A percentile compares a stretch with the other conserved stretches of the same genome.
Evolutionary conservation across 2,888 invertebrate species (phyloP).

Genomic region (Drosophila birchii): DNA sequence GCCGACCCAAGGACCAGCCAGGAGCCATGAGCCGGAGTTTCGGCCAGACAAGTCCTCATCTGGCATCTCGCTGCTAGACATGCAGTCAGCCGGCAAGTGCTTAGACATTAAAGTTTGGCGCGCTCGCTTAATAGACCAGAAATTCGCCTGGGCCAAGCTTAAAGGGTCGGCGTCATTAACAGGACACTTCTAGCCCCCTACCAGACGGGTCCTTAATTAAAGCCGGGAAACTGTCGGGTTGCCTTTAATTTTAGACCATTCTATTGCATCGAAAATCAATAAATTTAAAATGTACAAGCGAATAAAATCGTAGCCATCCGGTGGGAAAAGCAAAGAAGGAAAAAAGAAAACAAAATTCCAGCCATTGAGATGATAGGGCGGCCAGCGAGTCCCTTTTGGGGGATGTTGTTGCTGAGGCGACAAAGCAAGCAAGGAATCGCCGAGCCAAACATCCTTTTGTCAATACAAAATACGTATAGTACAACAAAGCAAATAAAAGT

Average conservation of each 20-base stretch:
- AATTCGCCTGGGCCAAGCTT: slow-evolving; percentile 66
- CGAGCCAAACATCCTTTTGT: slow-evolving; percentile 80
- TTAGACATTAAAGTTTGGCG: slow-evolving; percentile 78
- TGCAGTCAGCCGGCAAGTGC: slow-evolving; percentile 65
- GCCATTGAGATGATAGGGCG: slow-evolving; percentile 48
- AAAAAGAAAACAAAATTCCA: slow-evolving; percentile 52
- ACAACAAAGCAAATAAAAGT: slow-evolving; percentile 71
- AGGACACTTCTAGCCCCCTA: slow-evolving; percentile 46
- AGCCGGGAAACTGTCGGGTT: slow-evolving; percentile 25
- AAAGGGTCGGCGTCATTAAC: slow-evolving; percentile 78
- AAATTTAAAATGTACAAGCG: slow-evolving; percentile 68
- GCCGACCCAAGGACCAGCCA: slow-evolving; percentile 29
- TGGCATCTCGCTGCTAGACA: slow-evolving; percentile 45
- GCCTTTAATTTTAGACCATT: slow-evolving; percentile 57
- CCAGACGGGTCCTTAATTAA: slow-evolving; percentile 54
- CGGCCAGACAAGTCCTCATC: slow-evolving; percentile 52
- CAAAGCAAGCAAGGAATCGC: slow-evolving; percentile 72
- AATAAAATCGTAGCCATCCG: slow-evolving; percentile 29
- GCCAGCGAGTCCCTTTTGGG: slow-evolving; percentile 57
- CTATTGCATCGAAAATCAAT: slow-evolving; percentile 72
- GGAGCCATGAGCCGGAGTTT: slow-evolving; percentile 18
- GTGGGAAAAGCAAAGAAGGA: slow-evolving; percentile 19
- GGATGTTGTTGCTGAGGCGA: slow-evolving; percentile 59
- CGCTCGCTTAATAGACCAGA: slow-evolving; percentile 72
- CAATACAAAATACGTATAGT: slow-evolving; percentile 77